Evolutionary conservation across 2,113 vertebrate genomes (phyloP), one percentile per base, ranked within the genome.

Genomic region (Bos indicus): DNA sequence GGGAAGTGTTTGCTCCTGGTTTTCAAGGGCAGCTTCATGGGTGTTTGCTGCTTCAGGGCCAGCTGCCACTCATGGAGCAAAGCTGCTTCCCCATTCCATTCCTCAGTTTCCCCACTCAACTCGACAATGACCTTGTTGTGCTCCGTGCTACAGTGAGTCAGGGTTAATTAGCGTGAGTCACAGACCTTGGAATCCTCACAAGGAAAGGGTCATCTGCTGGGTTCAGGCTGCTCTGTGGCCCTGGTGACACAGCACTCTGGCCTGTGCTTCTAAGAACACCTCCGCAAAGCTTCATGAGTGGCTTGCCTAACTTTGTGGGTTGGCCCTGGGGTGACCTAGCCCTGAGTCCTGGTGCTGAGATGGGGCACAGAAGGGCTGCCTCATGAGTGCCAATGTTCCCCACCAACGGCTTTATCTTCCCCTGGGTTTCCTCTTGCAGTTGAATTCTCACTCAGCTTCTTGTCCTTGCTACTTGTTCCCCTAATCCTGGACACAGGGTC

Each of bases 21-120:
- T 80, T 8, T 16, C 80, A 56, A 91, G 94, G 57, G 77, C 36
- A 82, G 87, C 33, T n/a, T 82, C n/a, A 26, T 0, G 17, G 43
- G 40, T 54, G 28, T 36, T 64, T 52, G n/a, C 36, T 23, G 67
- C 82, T 26, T 13, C n/a, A 46, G 46, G 54, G 57, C 94, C 85
- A 40, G 16, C 19, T 91, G 78, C 62, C 46, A 17, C 88, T 96
- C 84, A 95, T 85, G 51, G 62, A 54, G 28, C 96, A 57, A 94
- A 94, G 95, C 96, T 90, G 97, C 95, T 97, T 98, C 96, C 95
- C 97, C 36, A 97, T 87, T 97, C 95, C 60, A 85, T 17, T 21
- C 91, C 94, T 98, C 95, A 89, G 96, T 98, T 97, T 97, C 95
- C 95, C 97, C 91, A 91, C 62, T 98, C 46, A 0, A 30, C 46